Percentiles rank a stretch among this genome's conserved stretches.
Evolutionary conservation across 2,797 vertebrate species (phyloP).

Genomic region (Etheostoma perlongum): DNA sequence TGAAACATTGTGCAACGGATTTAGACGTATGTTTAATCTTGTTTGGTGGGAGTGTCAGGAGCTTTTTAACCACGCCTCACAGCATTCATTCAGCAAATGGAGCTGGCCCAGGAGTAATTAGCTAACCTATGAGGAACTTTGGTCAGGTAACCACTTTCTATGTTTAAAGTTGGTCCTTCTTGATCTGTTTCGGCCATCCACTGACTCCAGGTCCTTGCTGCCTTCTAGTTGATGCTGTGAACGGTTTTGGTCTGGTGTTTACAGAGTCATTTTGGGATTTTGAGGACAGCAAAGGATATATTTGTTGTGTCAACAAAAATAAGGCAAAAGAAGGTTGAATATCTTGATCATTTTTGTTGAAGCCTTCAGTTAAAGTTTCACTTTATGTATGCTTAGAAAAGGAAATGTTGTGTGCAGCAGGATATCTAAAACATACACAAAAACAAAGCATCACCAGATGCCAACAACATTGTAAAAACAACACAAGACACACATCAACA

Average conservation of each 20-base stretch:
- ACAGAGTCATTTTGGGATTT: neutral
- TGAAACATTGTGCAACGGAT: too few species aligned
- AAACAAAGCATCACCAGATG: too few species aligned
- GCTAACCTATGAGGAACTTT: neutral
- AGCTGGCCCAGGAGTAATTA: conserved; percentile 1
- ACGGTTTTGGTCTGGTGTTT: neutral
- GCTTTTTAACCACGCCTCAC: too few species aligned
- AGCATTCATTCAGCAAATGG: conserved; percentile 2
- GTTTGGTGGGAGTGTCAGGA: too few species aligned
- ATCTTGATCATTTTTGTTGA: neutral
- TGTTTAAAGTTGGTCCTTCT: neutral
- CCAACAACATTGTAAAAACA: too few species aligned
- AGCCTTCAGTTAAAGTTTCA: neutral
- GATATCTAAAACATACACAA: too few species aligned
- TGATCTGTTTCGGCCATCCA: neutral
- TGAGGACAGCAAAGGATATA: neutral
- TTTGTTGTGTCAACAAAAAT: neutral
- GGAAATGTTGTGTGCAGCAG: too few species aligned
- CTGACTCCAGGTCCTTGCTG: neutral
- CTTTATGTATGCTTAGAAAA: too few species aligned
- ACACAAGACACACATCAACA: too few species aligned
- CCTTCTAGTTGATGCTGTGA: neutral
- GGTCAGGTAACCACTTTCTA: too few species aligned
- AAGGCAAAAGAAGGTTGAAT: neutral
- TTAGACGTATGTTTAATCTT: too few species aligned